Evolutionary conservation across 64 coral and sea anemone species (phyloP).

Genomic region (Montipora capricornis): DNA sequence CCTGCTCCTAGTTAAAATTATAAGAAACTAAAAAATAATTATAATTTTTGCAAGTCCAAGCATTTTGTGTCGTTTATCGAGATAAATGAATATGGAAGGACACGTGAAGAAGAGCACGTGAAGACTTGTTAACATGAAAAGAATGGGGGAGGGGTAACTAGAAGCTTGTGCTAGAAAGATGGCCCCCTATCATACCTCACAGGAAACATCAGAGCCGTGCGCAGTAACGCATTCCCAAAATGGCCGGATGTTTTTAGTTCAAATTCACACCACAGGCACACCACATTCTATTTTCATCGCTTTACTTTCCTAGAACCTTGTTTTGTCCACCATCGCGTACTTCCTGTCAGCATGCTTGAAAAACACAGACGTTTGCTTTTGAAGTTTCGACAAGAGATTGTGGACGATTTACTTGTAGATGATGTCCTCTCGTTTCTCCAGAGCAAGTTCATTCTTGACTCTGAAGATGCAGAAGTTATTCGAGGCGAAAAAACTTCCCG

Average conservation of each 20-base stretch:
- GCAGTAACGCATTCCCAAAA: neutral
- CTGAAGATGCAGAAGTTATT: conserved; percentile 80
- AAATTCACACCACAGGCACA: neutral
- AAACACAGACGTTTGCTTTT: conserved; percentile 87
- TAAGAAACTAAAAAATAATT: too few species aligned
- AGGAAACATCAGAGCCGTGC: neutral
- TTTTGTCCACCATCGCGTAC: neutral
- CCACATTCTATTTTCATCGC: neutral
- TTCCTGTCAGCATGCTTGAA: conserved; percentile 76
- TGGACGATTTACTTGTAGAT: conserved; percentile 86
- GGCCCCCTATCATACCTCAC: neutral
- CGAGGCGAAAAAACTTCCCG: conserved; percentile 61
- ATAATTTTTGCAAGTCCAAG: too few species aligned
- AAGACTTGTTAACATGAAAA: too few species aligned
- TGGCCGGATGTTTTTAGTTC: neutral
- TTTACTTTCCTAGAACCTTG: neutral
- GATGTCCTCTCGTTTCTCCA: conserved; percentile 79
- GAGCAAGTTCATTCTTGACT: conserved; percentile 84
- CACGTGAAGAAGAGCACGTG: too few species aligned
- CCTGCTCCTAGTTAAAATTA: too few species aligned
- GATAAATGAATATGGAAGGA: too few species aligned
- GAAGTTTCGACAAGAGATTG: conserved; percentile 63
- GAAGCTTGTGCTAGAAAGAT: too few species aligned
- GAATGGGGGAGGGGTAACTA: too few species aligned
- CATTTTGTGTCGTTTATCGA: too few species aligned